These are phyloP conservation scores for Euwallacea fornicatus DNA, from an alignment of 1,140 invertebrate genomes.

Conservation along the genomic window DNA sequence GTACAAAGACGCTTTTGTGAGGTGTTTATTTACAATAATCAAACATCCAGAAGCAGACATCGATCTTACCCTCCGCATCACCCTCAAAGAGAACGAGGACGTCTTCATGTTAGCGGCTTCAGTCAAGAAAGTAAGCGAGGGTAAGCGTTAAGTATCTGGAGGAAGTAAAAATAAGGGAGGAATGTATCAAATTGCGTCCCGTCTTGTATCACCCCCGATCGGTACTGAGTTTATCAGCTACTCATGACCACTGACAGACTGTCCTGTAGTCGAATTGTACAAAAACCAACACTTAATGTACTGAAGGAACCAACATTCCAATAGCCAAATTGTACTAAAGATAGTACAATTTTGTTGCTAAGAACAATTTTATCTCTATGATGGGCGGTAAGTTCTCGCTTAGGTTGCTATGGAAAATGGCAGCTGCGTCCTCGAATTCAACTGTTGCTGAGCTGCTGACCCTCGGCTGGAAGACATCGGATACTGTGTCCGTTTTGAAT, in stretches of 20 bases:
- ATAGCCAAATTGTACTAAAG: background rate
- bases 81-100: conserved; percentile 74
- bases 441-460: conserved; percentile 7
- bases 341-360: background rate
- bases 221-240: conserved; percentile 20
- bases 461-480: background rate
- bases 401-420: conserved; percentile 27
- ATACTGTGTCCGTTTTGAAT: background rate
- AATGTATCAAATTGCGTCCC: background rate
- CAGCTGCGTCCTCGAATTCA: conserved; percentile 23
- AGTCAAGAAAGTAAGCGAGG: conserved; percentile 19
- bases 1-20: background rate
- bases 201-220: conserved; percentile 20
- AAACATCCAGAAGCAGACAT: conserved; percentile 18
- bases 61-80: conserved; percentile 73
- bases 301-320: background rate
- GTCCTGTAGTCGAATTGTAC: conserved; percentile 1
- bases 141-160: background rate
- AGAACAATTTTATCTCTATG: conserved; percentile 2
- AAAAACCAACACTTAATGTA: background rate
- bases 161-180: conserved; percentile 13
- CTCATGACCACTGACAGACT: background rate
- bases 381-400: conserved; percentile 24
- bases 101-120: conserved; percentile 67
- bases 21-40: background rate